These are phyloP conservation scores for Elgaria multicarinata DNA, from an alignment of 2,113 vertebrate species.

Conservation along the genomic window DNA sequence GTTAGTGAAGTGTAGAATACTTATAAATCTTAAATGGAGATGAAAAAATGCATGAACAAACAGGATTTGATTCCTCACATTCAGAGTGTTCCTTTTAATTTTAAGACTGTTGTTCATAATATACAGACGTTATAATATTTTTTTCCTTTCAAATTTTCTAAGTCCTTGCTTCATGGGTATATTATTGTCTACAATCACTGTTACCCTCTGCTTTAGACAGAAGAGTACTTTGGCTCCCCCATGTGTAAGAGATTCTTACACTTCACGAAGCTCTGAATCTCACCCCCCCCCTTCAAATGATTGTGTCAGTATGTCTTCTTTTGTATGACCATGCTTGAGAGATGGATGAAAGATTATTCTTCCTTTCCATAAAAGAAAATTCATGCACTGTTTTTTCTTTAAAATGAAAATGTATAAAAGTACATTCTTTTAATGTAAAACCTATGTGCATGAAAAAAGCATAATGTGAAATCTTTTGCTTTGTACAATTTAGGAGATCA, in stretches of 20 bases:
- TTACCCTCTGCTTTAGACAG: background rate
- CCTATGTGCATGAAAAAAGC: background rate
- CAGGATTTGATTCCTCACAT: background rate
- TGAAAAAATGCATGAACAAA: background rate
- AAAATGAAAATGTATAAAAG: background rate
- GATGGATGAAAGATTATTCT: background rate
- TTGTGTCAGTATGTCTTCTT: too few relatives aligned
- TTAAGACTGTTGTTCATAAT: background rate
- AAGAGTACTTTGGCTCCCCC: constrained; percentile 70
- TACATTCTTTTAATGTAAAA: background rate
- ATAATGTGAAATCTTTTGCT: background rate
- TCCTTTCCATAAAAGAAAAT: background rate
- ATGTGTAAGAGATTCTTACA: constrained; percentile 39
- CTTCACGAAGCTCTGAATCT: background rate
- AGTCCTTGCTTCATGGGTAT: background rate
- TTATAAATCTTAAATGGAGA: background rate
- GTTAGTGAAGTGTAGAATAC: background rate
- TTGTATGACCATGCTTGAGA: background rate
- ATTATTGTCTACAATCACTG: background rate
- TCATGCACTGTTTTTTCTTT: background rate
- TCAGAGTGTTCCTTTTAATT: background rate
- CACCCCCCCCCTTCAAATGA: too few relatives aligned
- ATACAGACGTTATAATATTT: background rate
- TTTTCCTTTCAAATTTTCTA: background rate
- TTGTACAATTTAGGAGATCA: background rate